A percentile compares a stretch with the other conserved stretches of the same genome.
phyloP scores from a whole-genome alignment of 1,140 invertebrate genomes.

The Palaemon carinicauda region DNA sequence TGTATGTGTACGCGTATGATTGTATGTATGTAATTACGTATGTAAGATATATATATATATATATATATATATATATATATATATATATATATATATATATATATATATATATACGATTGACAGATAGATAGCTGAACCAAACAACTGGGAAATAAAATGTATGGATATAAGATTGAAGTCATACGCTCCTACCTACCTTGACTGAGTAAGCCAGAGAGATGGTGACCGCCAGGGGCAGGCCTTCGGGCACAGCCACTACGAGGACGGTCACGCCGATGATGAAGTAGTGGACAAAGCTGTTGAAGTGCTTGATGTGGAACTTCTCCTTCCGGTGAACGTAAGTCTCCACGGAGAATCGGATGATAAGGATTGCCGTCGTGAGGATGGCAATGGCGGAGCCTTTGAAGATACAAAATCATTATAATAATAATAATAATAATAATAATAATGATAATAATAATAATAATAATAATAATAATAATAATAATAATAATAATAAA shows the following conservation, averaged over 20 bases:
- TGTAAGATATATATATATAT: background rate
- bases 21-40: too few species aligned
- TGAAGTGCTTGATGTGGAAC: conserved; percentile 15
- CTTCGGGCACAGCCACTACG: conserved; percentile 45
- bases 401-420: background rate
- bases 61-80: background rate
- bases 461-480: too few species aligned
- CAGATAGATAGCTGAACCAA: too few species aligned
- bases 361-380: conserved; percentile 28
- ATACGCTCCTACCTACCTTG: background rate
- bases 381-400: conserved; percentile 31
- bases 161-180: too few species aligned
- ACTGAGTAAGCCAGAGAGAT: conserved; percentile 44
- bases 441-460: too few species aligned
- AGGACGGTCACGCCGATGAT: conserved; percentile 49
- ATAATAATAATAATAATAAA: too few species aligned
- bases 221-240: conserved; percentile 44
- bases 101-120: background rate
- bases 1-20: too few species aligned
- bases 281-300: conserved; percentile 39
- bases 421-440: too few species aligned
- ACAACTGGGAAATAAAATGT: too few species aligned
- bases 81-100: background rate
- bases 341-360: conserved; percentile 28
- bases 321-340: conserved; percentile 6